These are phyloP conservation scores for Electrophaes corylata DNA, from an alignment of 2,888 invertebrate species.

Conservation along the genomic window DNA sequence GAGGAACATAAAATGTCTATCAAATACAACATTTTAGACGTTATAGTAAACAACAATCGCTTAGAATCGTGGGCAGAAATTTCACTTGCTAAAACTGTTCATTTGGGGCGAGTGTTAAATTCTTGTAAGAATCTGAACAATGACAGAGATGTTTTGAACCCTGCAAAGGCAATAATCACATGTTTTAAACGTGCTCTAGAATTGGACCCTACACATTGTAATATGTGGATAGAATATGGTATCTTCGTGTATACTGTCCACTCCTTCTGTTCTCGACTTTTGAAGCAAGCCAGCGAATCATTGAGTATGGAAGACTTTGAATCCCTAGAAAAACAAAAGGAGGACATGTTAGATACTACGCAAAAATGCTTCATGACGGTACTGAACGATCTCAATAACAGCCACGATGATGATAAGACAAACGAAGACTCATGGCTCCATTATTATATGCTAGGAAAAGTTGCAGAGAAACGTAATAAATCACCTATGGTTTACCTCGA, in stretches of 20 bases:
- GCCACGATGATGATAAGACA: slow-evolving; percentile 79
- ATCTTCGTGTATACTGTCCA: slow-evolving; percentile 95
- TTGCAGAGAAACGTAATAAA: slow-evolving; percentile 93
- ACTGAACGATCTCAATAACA: slow-evolving; percentile 84
- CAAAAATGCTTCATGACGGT: slow-evolving; percentile 91
- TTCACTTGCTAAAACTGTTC: slow-evolving; percentile 90
- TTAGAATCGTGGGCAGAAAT: slow-evolving; percentile 97
- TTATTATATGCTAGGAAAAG: slow-evolving; percentile 98
- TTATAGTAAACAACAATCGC: slow-evolving; percentile 90
- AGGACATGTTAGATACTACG: slow-evolving; percentile 91
- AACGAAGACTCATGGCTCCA: slow-evolving; percentile 96
- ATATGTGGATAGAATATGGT: slow-evolving; percentile 96
- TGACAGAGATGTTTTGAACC: slow-evolving; percentile 87
- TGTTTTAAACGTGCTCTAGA: slow-evolving; percentile 93
- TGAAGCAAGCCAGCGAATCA: slow-evolving; percentile 92
- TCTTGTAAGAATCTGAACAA: slow-evolving; percentile 86
- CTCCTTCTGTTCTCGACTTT: slow-evolving; percentile 93
- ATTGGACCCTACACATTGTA: slow-evolving; percentile 88
- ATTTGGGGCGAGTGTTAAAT: slow-evolving; percentile 91
- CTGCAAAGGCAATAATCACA: slow-evolving; percentile 89
- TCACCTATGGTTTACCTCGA: slow-evolving; percentile 89
- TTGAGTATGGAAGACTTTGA: slow-evolving; percentile 90
- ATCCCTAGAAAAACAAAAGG: slow-evolving; percentile 89
- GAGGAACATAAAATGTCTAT: slow-evolving; percentile 90
- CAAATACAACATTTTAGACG: slow-evolving; percentile 92